Conservation (phyloP, 2,888 invertebrate species). For the Coelopa pilipes region DNA sequence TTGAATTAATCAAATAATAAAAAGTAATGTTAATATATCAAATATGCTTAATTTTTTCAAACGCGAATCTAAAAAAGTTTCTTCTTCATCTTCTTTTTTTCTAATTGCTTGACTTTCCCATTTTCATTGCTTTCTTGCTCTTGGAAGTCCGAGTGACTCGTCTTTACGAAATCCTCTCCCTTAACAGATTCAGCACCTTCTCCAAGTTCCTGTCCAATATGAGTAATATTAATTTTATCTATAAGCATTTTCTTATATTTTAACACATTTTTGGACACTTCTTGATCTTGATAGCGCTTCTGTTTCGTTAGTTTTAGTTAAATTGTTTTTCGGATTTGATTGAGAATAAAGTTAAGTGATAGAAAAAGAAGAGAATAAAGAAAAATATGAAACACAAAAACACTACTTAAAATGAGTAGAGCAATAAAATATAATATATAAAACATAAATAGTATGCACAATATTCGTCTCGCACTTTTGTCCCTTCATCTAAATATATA, state of each 20-base stretch:
- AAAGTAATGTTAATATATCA: no score
- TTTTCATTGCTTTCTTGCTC: slow-evolving; percentile 16
- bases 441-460: slow-evolving; percentile 20
- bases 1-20: background rate
- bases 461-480: slow-evolving; percentile 21
- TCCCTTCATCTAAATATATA: slow-evolving; percentile 23
- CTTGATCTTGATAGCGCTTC: slow-evolving; percentile 28
- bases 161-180: slow-evolving; percentile 18
- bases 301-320: slow-evolving; percentile 12
- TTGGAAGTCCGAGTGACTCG: slow-evolving; percentile 1
- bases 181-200: background rate
- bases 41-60: no score
- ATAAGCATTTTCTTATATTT: slow-evolving; percentile 32
- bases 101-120: slow-evolving; percentile 28
- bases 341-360: background rate
- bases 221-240: slow-evolving; percentile 19
- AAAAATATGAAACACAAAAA: slow-evolving; percentile 16
- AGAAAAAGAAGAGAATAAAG: slow-evolving; percentile 22
- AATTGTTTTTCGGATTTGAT: background rate
- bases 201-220: background rate
- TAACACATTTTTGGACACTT: slow-evolving; percentile 8
- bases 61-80: slow-evolving; percentile 2
- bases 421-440: slow-evolving; percentile 17
- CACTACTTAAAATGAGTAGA: slow-evolving; percentile 9
- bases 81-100: slow-evolving; percentile 33